Percentiles rank a stretch among this genome's conserved stretches.
These are phyloP conservation scores for Euschistus heros DNA, from an alignment of 1,140 invertebrate species.

Conservation along the genomic window DNA sequence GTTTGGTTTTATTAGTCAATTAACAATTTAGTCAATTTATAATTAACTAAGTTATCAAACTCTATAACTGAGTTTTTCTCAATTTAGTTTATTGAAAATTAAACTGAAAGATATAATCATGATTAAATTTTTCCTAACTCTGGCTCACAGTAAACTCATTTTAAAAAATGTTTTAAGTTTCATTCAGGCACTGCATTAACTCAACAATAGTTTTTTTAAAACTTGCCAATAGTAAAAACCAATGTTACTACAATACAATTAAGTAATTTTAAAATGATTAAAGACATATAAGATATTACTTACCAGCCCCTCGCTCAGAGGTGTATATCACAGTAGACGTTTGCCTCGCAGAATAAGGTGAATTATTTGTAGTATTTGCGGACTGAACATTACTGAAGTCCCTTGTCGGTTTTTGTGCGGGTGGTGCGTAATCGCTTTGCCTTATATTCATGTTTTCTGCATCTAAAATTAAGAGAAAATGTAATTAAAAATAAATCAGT, in stretches of 20 bases:
- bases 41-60: too few relatives aligned
- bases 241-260: background rate
- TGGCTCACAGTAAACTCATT: too few relatives aligned
- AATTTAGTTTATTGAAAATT: too few relatives aligned
- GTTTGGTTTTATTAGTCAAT: too few relatives aligned
- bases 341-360: constrained; percentile 63
- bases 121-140: too few relatives aligned
- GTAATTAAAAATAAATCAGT: background rate
- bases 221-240: too few relatives aligned
- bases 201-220: too few relatives aligned
- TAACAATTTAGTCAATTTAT: too few relatives aligned
- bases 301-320: constrained; percentile 53
- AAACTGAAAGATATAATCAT: too few relatives aligned
- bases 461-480: background rate
- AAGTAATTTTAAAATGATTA: background rate
- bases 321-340: constrained; percentile 74
- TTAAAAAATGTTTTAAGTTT: too few relatives aligned
- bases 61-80: too few relatives aligned
- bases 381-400: constrained; percentile 20
- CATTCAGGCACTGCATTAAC: too few relatives aligned
- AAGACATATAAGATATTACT: background rate
- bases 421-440: constrained; percentile 4
- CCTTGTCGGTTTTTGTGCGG: background rate
- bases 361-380: constrained; percentile 36
- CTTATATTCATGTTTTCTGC: constrained; percentile 34